phyloP scores from a whole-genome alignment of 2,888 invertebrate genomes.

The Rhodophaea formosa region DNA sequence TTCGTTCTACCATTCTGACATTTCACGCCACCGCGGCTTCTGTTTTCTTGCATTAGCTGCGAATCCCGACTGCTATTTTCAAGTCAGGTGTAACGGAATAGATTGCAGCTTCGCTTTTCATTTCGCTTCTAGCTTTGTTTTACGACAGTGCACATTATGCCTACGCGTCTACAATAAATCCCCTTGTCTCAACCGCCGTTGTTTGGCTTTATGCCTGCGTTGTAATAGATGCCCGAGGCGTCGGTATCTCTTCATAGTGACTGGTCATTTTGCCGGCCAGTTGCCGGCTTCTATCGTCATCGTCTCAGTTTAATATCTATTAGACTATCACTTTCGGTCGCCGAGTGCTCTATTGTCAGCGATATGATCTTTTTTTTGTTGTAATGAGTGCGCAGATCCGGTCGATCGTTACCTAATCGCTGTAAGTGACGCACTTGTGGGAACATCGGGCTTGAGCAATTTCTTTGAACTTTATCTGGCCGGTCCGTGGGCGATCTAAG shows the following conservation, averaged over 20 bases:
- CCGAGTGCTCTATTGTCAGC: conserved; percentile 70
- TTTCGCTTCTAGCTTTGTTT: conserved; percentile 25
- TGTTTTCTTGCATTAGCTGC: conserved; percentile 52
- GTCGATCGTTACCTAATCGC: conserved; percentile 70
- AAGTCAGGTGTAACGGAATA: conserved; percentile 33
- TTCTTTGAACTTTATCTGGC: conserved; percentile 40
- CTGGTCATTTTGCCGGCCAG: conserved; percentile 50
- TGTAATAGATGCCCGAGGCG: conserved; percentile 15
- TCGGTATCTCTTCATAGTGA: conserved; percentile 44
- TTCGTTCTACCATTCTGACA: conserved; percentile 47
- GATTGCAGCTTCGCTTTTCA: conserved; percentile 37
- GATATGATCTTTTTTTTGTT: conserved; percentile 72
- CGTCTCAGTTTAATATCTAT: conserved; percentile 60
- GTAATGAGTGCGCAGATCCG: conserved; percentile 74
- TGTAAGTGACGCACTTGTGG: conserved; percentile 65
- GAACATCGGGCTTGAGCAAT: conserved; percentile 59
- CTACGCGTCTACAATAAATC: conserved; percentile 12
- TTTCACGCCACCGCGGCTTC: conserved; percentile 49
- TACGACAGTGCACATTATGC: conserved; percentile 13
- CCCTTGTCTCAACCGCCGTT: conserved; percentile 14
- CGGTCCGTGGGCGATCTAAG: conserved; percentile 29
- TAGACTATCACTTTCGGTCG: conserved; percentile 76
- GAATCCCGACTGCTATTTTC: conserved; percentile 53
- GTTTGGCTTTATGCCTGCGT: conserved; percentile 13
- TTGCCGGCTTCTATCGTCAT: conserved; percentile 51